Percentiles rank a stretch among this genome's conserved stretches.
Evolutionary conservation across 2,797 vertebrate species (phyloP).

Genomic region (Micropoecilia bifurca): DNA sequence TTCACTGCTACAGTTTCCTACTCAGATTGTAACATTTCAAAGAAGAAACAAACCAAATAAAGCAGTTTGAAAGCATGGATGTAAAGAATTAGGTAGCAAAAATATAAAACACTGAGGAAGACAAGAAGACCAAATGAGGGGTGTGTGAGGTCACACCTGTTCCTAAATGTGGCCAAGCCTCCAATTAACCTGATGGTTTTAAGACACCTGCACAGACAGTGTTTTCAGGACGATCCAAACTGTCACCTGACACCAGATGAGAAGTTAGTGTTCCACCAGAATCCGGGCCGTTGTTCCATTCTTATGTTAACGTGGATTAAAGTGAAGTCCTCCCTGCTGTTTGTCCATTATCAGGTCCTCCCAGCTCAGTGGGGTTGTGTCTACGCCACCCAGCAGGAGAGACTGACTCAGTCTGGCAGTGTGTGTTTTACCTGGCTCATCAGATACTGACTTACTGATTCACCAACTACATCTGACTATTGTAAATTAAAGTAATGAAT

Average conservation of each 20-base stretch:
- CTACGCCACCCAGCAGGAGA: slow-evolving; percentile 73
- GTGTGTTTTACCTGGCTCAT: background rate
- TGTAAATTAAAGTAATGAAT: background rate
- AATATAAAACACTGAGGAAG: background rate
- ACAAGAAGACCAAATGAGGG: background rate
- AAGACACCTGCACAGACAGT: background rate
- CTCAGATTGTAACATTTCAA: background rate
- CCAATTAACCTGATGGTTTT: slow-evolving; percentile 3
- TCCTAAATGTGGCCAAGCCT: background rate
- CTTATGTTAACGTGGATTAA: slow-evolving; percentile 74
- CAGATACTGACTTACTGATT: background rate
- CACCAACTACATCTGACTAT: background rate
- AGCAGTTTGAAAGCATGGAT: background rate
- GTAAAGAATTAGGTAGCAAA: background rate
- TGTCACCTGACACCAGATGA: slow-evolving; percentile 34
- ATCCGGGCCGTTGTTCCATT: slow-evolving; percentile 48
- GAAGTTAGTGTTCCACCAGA: slow-evolving; percentile 10
- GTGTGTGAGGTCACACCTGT: background rate
- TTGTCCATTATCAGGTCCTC: slow-evolving; percentile 56
- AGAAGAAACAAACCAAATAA: background rate
- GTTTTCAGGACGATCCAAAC: background rate
- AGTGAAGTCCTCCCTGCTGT: slow-evolving; percentile 63
- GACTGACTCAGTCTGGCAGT: slow-evolving; percentile 33
- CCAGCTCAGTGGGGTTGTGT: slow-evolving; percentile 74
- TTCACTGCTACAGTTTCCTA: background rate